These are phyloP conservation scores for Eleutherodactylus coqui DNA, from an alignment of 2,797 vertebrate genomes.

Conservation along the genomic window DNA sequence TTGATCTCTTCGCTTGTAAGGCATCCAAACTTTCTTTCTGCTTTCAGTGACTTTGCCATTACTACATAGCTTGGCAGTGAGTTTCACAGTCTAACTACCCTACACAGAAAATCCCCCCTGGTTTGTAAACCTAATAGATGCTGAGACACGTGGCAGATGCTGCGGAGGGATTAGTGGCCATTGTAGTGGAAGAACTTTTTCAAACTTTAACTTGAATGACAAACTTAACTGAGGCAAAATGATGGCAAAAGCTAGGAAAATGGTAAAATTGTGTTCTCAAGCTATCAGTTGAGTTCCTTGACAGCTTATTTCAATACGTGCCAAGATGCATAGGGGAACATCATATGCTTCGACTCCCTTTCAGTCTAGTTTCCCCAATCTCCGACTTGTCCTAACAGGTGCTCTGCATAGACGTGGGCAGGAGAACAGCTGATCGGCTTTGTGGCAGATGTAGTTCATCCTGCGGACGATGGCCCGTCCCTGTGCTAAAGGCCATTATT, in stretches of 20 bases:
- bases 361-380: no score
- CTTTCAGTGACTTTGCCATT: neutral
- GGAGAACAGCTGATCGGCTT: neutral
- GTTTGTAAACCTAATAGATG: neutral
- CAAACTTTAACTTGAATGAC: neutral
- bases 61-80: neutral
- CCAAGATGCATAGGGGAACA: neutral
- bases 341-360: no score
- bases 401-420: neutral
- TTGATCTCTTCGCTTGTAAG: neutral
- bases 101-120: neutral
- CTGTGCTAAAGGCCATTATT: slow-evolving; percentile 37
- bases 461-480: slow-evolving; percentile 7
- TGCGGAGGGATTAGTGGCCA: neutral
- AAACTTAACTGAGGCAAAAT: neutral
- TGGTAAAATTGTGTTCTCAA: neutral
- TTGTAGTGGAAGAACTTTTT: no score
- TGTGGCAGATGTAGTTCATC: slow-evolving; percentile 11
- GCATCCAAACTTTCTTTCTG: neutral
- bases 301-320: neutral
- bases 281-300: neutral
- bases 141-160: neutral
- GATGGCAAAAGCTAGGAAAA: no score
- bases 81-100: neutral
- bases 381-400: neutral